Evolutionary conservation across 2,888 invertebrate genomes (phyloP), one percentile per base, ranked within the genome.

Genomic region (Cecidostiba fungosa): DNA sequence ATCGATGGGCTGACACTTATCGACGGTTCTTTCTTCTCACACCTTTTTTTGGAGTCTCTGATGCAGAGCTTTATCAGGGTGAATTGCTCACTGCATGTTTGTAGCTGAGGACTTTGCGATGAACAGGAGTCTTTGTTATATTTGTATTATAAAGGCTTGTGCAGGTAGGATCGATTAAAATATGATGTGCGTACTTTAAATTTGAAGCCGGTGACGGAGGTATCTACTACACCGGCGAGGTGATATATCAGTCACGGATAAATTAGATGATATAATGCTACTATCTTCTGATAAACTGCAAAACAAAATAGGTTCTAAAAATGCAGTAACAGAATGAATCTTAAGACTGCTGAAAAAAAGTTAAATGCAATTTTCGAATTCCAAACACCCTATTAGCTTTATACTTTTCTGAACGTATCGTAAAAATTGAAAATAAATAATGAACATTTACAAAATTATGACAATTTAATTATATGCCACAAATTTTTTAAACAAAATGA

Each of bases 211-310:
- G 3, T 72, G n/a, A 14, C n/a, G 43, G 10, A n/a, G 43, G 26
- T 23, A 72, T 80, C 50, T 74, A 19, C 81, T 29, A 62, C 73
- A 73, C 39, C 81, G 81, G 32, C 59, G n/a, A 36, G 0, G 29
- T 16, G 43, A 19, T 32, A 6, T 69, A 77, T 77, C 74, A 29
- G 23, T 62, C 5, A 77, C 23, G 5, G 77, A 77, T 62, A 77
- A 77, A 77, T 39, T 12, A 77, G 62, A 66, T 23, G 2, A 0
- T 26, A 6, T n/a, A 6, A 59, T 8, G 23, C 8, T n/a, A n/a
- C n/a, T 59, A 3, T 43, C 43, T 43, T n/a, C 23, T 8, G 6
- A 59, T 59, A 59, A n/a, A 59, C 23, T 59, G 54, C n/a, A 6
- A 59, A 59, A 8, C 2, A n/a, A 59, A 59, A n/a, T 4, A 2